phyloP scores from a whole-genome alignment of 2,113 vertebrate genomes.

The Malurus elegans region DNA sequence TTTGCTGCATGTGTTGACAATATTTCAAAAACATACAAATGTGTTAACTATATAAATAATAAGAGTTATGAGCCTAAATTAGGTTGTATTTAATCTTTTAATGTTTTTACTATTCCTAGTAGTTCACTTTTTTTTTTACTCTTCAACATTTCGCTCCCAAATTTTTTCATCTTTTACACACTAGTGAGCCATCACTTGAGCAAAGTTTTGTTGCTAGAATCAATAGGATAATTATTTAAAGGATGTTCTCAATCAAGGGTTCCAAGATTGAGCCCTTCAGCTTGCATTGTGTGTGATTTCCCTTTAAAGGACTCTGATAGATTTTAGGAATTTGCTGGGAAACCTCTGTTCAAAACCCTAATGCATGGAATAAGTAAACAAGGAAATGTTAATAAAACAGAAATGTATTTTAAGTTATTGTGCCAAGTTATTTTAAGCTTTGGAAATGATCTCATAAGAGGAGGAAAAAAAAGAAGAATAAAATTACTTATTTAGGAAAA shows the following conservation, averaged over 20 bases:
- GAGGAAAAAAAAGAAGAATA: neutral
- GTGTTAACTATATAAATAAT: neutral
- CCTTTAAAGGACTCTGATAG: neutral
- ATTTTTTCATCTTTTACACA: neutral
- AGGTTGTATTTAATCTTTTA: neutral
- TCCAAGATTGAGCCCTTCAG: neutral
- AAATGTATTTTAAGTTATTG: too few species aligned
- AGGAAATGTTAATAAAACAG: conserved; percentile 9
- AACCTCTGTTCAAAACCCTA: neutral
- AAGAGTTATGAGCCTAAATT: neutral
- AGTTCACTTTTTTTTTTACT: neutral
- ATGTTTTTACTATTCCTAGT: neutral
- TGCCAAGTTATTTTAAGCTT: conserved; percentile 17
- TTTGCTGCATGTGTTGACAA: neutral
- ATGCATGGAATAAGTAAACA: neutral
- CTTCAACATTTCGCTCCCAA: neutral
- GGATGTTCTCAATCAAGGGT: neutral
- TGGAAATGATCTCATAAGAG: neutral
- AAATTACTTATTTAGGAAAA: neutral
- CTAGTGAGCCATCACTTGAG: neutral
- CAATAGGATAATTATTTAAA: neutral
- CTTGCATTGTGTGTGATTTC: neutral
- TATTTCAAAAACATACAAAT: neutral
- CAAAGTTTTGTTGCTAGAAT: neutral
- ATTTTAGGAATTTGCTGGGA: neutral